These are phyloP conservation scores for Lethocerus indicus DNA, from an alignment of 1,140 invertebrate genomes.

Conservation along the genomic window DNA sequence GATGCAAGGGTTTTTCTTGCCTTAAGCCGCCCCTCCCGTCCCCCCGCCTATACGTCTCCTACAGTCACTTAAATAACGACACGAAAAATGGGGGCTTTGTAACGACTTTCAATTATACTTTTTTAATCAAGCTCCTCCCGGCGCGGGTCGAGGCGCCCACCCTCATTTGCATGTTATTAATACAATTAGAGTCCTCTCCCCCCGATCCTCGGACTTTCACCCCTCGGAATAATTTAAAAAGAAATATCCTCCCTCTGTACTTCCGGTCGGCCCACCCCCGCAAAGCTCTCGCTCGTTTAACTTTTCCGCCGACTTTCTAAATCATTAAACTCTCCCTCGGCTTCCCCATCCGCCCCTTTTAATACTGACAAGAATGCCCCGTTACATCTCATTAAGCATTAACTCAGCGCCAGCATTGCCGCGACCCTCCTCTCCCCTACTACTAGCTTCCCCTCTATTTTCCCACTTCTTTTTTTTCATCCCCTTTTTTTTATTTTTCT, in stretches of 20 bases:
- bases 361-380: no score
- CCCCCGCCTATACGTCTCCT: no score
- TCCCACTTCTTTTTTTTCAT: no score
- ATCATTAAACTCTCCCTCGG: constrained; percentile 9
- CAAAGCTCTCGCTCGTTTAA: no score
- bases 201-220: background rate
- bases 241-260: constrained; percentile 9
- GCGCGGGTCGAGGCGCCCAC: constrained; percentile 22
- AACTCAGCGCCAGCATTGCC: background rate
- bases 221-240: constrained; percentile 10
- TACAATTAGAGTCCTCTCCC: constrained; percentile 9
- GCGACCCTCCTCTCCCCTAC: no score
- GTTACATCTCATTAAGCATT: constrained; percentile 7
- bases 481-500: no score
- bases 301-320: constrained; percentile 13
- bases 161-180: constrained; percentile 14
- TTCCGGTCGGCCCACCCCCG: background rate
- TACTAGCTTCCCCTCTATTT: no score
- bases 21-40: no score
- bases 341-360: background rate
- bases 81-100: constrained; percentile 5
- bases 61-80: constrained; percentile 9
- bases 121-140: constrained; percentile 8
- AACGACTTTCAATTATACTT: constrained; percentile 17
- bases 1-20: no score